A percentile compares a stretch with the other conserved stretches of the same genome.
phyloP scores from a whole-genome alignment of 2,797 vertebrate genomes.

The Botia kubotai region DNA sequence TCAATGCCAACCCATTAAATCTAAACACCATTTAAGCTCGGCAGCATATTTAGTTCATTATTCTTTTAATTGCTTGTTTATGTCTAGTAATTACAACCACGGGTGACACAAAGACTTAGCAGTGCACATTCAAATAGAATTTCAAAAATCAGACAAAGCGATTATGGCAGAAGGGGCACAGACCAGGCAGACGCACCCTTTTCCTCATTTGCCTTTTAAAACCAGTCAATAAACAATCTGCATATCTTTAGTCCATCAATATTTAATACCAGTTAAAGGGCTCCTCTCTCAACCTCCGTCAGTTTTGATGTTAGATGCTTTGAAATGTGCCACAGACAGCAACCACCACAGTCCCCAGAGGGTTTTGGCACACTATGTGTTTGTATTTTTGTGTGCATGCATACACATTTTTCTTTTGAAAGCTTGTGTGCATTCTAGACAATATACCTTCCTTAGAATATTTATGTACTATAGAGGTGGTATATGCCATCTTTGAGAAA shows the following conservation, averaged over 20 bases:
- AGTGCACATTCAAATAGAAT: slow-evolving; percentile 61
- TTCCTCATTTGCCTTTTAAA: slow-evolving; percentile 62
- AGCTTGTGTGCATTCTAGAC: background rate
- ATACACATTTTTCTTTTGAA: slow-evolving; percentile 26
- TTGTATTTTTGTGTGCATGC: slow-evolving; percentile 48
- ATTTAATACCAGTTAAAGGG: slow-evolving; percentile 88
- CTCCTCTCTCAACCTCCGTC: slow-evolving; percentile 71
- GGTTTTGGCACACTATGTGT: slow-evolving; percentile 43
- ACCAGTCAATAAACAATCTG: slow-evolving; percentile 88
- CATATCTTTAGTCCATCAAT: slow-evolving; percentile 88
- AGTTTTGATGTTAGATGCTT: slow-evolving; percentile 79
- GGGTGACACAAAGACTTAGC: slow-evolving; percentile 57
- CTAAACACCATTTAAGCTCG: slow-evolving; percentile 66
- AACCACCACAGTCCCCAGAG: slow-evolving; percentile 72
- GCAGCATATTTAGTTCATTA: slow-evolving; percentile 65
- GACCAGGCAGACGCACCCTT: slow-evolving; percentile 42
- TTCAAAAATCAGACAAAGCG: slow-evolving; percentile 71
- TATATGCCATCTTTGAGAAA: slow-evolving; percentile 55
- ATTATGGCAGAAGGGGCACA: slow-evolving; percentile 69
- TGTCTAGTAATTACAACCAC: slow-evolving; percentile 63
- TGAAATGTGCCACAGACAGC: slow-evolving; percentile 82
- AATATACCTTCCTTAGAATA: background rate
- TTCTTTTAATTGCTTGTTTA: slow-evolving; percentile 71
- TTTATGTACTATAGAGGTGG: background rate
- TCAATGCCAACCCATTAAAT: slow-evolving; percentile 64